Evolutionary conservation across 2,797 vertebrate genomes (phyloP).

Genomic region (Sebastes oblongus): DNA sequence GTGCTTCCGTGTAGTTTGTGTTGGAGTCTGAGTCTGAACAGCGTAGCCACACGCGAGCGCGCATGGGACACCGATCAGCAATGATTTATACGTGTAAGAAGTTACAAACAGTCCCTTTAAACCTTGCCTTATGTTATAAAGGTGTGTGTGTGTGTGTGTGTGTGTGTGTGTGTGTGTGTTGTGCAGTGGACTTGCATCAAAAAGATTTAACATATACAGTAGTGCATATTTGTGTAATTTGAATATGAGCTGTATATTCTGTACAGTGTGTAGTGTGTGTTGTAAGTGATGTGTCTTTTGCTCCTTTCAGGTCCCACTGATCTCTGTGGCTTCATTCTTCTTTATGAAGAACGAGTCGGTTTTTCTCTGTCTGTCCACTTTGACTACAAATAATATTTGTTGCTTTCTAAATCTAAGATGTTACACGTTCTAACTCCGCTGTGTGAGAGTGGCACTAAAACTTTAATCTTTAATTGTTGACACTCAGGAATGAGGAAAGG

Average conservation of each 20-base stretch:
- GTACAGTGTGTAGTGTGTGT: background rate
- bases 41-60: too few species aligned
- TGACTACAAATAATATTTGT: conserved; percentile 20
- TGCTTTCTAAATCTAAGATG: conserved; percentile 26
- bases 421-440: conserved; percentile 26
- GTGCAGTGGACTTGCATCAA: background rate
- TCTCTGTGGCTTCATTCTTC: conserved; percentile 60
- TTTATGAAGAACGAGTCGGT: conserved; percentile 35
- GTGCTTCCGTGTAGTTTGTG: too few species aligned
- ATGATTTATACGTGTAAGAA: too few species aligned
- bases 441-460: conserved; percentile 11
- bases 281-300: conserved; percentile 72
- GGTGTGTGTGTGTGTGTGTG: background rate
- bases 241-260: conserved; percentile 1
- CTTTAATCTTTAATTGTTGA: background rate
- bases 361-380: conserved; percentile 20
- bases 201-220: background rate
- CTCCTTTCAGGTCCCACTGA: conserved; percentile 79
- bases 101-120: background rate
- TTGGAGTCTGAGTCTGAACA: too few species aligned
- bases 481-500: background rate
- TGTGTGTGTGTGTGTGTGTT: background rate
- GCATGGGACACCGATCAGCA: too few species aligned
- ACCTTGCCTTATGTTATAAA: background rate
- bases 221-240: background rate